Evolutionary conservation across 2,113 vertebrate species (phyloP), one percentile per base, ranked within the genome.

Genomic region (Barnardius zonarius): DNA sequence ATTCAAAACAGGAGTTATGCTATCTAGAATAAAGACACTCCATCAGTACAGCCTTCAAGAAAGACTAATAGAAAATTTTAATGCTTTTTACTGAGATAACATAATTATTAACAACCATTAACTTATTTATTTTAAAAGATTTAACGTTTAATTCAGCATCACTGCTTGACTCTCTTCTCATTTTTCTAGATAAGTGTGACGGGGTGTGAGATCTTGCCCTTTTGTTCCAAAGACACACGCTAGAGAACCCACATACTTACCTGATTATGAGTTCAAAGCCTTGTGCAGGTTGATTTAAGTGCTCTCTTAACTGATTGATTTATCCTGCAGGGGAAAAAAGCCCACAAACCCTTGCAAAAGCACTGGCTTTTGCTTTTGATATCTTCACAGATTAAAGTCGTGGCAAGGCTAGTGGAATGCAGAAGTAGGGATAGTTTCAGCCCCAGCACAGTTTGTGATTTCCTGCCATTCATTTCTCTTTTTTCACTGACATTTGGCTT

Each of bases 271-370:
- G 63, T 93, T 92, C 82, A 97, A 86, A 96, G 59, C 80, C 94
- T 88, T 90, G 39, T 66, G 48, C 77, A 92, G 80, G 55, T 62
- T 91, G 85, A 93, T 73, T 83, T 86, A 92, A 84, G 80, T 96
- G 66, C 62, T 84, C 73, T 95, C 74, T 90, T 96, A 95, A 95
- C 72, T 96, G 92, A 93, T 17, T 86, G 94, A 95, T 97, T 91
- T 74, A 83, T 82, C 54, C 43, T 74, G 64, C 44, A 80, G 61
- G 46, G 27, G 3, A 27, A 51, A 33, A 72, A 54, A 52, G 23
- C 54, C 41, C 18, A 24, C 73, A 81, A 48, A 41, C 66, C 35
- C 43, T 67, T 76, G 37, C 67, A 63, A 52, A 31, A 86, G 46
- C 41, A 30, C 30, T 91, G 67, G 57, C 66, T 91, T 91, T 94